Conservation (phyloP, 2,888 invertebrate species). For the Pyrocoelia pectoralis region DNA sequence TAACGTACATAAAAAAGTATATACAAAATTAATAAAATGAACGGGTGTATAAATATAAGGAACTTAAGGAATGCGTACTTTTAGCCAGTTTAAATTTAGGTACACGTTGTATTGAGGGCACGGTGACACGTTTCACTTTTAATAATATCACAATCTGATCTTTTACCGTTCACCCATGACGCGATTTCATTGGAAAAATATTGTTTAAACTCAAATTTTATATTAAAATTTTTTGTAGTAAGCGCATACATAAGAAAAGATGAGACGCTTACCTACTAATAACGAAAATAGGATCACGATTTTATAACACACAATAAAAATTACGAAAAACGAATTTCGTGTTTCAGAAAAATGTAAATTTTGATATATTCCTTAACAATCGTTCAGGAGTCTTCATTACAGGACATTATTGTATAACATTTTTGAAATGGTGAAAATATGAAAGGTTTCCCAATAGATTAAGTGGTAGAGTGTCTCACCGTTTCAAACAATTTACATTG, state of each 20-base stretch:
- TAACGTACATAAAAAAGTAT: too few species aligned
- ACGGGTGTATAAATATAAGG: slow-evolving; percentile 22
- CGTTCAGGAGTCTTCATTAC: too few species aligned
- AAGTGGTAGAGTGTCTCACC: too few species aligned
- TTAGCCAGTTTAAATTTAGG: slow-evolving; percentile 51
- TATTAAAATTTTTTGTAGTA: slow-evolving; percentile 6
- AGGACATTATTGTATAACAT: too few species aligned
- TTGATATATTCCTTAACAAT: too few species aligned
- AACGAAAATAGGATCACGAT: neutral
- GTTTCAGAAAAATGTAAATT: too few species aligned
- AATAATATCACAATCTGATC: slow-evolving; percentile 37
- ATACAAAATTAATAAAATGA: slow-evolving; percentile 15
- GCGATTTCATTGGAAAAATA: slow-evolving; percentile 23
- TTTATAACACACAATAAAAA: too few species aligned
- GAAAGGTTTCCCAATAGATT: too few species aligned
- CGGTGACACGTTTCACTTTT: slow-evolving; percentile 51
- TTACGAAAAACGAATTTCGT: too few species aligned
- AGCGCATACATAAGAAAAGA: neutral
- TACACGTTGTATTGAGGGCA: slow-evolving; percentile 48
- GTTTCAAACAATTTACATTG: too few species aligned
- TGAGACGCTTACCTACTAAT: neutral
- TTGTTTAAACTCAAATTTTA: slow-evolving; percentile 15
- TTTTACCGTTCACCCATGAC: slow-evolving; percentile 31
- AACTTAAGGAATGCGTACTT: slow-evolving; percentile 31
- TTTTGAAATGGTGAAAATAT: too few species aligned